Evolutionary conservation across 2,113 vertebrate species (phyloP).

Genomic region (Gopherus flavomarginatus): DNA sequence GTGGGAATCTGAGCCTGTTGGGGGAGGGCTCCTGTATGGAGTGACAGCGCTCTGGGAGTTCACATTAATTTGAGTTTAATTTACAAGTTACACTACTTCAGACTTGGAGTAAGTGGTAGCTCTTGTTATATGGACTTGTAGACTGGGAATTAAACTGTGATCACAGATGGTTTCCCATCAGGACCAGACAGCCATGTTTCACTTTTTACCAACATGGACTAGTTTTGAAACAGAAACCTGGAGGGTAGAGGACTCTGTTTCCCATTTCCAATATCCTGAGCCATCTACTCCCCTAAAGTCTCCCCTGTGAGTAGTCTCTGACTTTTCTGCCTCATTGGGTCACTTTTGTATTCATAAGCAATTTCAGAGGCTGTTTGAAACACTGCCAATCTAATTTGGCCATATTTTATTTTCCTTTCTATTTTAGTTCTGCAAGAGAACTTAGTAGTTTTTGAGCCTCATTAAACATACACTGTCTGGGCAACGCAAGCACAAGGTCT

Average conservation of each 20-base stretch:
- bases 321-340: neutral
- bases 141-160: neutral
- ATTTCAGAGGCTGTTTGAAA: neutral
- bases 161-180: neutral
- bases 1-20: neutral
- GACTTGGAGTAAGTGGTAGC: neutral
- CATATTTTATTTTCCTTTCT: slow-evolving; percentile 23
- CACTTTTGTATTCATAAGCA: neutral
- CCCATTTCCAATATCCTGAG: neutral
- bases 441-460: slow-evolving; percentile 32
- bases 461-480: slow-evolving; percentile 57
- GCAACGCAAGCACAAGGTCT: slow-evolving; percentile 26
- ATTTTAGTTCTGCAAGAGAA: slow-evolving; percentile 21
- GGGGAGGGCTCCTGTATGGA: neutral
- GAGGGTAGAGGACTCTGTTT: neutral
- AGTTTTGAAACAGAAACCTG: neutral
- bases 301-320: neutral
- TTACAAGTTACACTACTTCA: neutral
- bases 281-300: neutral
- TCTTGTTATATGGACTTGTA: neutral
- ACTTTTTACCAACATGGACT: neutral
- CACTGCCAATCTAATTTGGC: neutral
- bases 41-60: neutral
- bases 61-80: neutral
- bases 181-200: neutral